Percentiles rank a stretch among this genome's conserved stretches.
These are phyloP conservation scores for Ibycter americanus DNA, from an alignment of 2,797 vertebrate genomes.

Conservation along the genomic window DNA sequence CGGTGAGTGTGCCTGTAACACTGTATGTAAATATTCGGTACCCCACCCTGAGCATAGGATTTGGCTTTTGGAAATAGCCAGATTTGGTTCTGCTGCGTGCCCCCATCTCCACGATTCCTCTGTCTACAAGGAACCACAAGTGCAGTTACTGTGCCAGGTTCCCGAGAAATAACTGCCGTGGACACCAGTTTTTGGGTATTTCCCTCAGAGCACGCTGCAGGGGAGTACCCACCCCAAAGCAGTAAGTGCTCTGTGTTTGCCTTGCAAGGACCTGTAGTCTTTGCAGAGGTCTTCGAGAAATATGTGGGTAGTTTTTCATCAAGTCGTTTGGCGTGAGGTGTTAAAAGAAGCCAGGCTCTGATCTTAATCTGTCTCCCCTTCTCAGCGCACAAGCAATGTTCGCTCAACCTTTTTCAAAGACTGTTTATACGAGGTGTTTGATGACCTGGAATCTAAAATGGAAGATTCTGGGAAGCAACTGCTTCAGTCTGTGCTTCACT, in stretches of 20 bases:
- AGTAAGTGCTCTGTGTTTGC: neutral
- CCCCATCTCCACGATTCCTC: neutral
- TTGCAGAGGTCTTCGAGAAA: neutral
- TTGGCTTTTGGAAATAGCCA: neutral
- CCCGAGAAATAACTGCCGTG: neutral
- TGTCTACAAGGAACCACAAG: accelerated
- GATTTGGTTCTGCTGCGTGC: neutral
- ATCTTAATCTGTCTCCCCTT: neutral
- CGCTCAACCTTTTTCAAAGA: slow-evolving; percentile 97
- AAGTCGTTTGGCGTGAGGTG: accelerated
- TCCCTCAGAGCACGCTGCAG: neutral
- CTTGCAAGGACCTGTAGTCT: neutral
- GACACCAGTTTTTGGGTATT: neutral
- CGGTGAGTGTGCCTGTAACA: slow-evolving; percentile 79
- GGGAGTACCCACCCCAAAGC: neutral
- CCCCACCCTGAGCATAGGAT: accelerated
- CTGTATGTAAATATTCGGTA: accelerated
- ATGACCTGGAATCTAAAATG: slow-evolving; percentile 95
- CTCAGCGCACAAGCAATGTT: slow-evolving; percentile 91
- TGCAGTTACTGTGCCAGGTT: neutral
- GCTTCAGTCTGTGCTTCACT: slow-evolving; percentile 89
- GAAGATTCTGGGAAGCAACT: slow-evolving; percentile 93
- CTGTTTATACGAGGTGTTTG: slow-evolving; percentile 96
- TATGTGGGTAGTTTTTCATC: accelerated
- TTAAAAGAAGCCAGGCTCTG: neutral